Evolutionary conservation across 2,797 vertebrate species (phyloP).

Genomic region (Perdix hodgsoniae): DNA sequence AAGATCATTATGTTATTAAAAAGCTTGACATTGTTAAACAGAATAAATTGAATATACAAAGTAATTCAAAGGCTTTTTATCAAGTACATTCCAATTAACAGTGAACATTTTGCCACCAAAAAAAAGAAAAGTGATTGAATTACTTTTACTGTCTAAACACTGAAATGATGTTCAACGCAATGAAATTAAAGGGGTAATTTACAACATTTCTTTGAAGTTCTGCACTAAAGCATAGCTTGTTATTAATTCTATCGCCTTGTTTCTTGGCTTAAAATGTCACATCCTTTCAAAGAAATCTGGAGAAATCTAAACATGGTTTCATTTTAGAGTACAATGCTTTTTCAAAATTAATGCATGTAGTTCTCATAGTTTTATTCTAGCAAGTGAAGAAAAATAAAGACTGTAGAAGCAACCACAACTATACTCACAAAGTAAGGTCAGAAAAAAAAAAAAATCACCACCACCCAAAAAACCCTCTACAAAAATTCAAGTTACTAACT

Average conservation of each 20-base stretch:
- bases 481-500: not conserved
- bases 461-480: accelerated
- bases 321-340: not conserved
- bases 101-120: not conserved
- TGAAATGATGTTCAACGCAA: not conserved
- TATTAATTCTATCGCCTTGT: not conserved
- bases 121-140: not conserved
- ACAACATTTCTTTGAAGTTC: not conserved
- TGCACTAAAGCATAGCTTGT: not conserved
- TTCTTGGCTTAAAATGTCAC: not conserved
- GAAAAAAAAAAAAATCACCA: not conserved
- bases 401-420: not conserved
- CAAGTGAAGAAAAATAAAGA: not conserved
- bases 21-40: not conserved
- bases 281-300: not conserved
- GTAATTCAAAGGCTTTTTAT: slow-evolving; percentile 41
- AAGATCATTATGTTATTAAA: slow-evolving; percentile 26
- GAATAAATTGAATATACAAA: not conserved
- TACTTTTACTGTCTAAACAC: not conserved
- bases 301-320: not conserved
- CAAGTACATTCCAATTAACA: slow-evolving; percentile 32
- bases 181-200: slow-evolving; percentile 9
- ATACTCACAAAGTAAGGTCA: not conserved
- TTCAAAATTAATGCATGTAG: not conserved
- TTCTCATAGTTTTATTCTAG: not conserved